Conservation (phyloP, 2,888 invertebrate genomes). For the Phaedon cochleariae region DNA sequence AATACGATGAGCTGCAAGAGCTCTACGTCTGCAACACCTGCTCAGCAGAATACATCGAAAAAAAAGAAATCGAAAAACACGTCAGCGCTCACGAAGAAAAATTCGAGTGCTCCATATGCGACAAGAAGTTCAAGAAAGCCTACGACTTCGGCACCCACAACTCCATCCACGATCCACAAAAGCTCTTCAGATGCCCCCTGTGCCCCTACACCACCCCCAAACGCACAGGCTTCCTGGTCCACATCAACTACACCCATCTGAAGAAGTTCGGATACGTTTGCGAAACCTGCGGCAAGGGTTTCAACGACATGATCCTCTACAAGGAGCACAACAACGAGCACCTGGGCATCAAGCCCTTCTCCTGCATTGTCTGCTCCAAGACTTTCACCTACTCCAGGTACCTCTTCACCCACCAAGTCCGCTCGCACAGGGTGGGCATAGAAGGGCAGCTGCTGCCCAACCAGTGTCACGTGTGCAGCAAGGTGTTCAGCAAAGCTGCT, state of each 20-base stretch:
- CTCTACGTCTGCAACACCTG: conserved; percentile 51
- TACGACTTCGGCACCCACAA: conserved; percentile 56
- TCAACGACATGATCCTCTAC: conserved; percentile 65
- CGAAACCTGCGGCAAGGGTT: conserved; percentile 66
- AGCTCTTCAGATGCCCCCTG: conserved; percentile 53
- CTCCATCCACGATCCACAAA: conserved; percentile 51
- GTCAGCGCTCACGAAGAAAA: conserved; percentile 50
- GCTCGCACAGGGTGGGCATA: conserved; percentile 56
- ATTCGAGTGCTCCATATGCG: conserved; percentile 61
- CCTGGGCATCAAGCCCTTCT: conserved; percentile 64
- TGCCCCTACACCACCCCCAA: conserved; percentile 52
- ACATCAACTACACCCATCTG: conserved; percentile 56
- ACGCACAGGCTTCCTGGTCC: conserved; percentile 51
- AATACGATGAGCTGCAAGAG: conserved; percentile 49
- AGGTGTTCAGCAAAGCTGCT: conserved; percentile 52
- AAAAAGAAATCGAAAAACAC: conserved; percentile 49
- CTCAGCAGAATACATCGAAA: conserved; percentile 48
- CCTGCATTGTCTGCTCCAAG: conserved; percentile 65
- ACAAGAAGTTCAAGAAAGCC: conserved; percentile 52
- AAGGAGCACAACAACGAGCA: conserved; percentile 68
- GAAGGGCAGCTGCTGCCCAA: conserved; percentile 61
- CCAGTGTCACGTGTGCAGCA: conserved; percentile 53
- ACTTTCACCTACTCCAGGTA: conserved; percentile 63
- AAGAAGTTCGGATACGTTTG: conserved; percentile 64
- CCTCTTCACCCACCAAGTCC: conserved; percentile 52